Evolutionary conservation across 1,140 invertebrate genomes (phyloP).

Genomic region (Ips nitidus): DNA sequence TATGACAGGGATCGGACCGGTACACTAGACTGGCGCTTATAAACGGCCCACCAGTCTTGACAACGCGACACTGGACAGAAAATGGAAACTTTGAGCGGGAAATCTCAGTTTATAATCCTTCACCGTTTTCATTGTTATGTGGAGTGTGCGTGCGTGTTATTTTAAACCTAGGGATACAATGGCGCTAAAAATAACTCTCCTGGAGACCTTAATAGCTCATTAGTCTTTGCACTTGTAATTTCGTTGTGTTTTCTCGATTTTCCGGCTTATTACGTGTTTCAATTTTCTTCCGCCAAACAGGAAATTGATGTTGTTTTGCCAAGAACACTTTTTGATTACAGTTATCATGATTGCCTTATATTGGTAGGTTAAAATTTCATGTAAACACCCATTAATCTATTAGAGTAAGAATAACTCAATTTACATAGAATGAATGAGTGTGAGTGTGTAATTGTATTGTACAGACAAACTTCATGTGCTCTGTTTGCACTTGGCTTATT

Average conservation of each 20-base stretch:
- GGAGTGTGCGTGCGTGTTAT: slow-evolving; percentile 25
- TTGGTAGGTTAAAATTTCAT: no score
- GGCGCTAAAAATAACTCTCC: slow-evolving; percentile 24
- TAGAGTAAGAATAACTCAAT: no score
- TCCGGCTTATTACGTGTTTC: slow-evolving; percentile 5
- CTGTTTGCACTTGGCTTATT: no score
- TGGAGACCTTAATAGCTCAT: slow-evolving; percentile 21
- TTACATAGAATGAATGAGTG: no score
- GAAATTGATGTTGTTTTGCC: background rate
- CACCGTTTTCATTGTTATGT: slow-evolving; percentile 14
- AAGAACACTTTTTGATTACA: background rate
- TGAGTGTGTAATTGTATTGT: no score
- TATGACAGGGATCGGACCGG: background rate
- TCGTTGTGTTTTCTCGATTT: slow-evolving; percentile 7
- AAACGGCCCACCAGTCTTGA: background rate
- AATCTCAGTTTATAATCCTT: slow-evolving; percentile 26
- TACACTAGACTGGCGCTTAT: background rate
- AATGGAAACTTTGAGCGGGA: slow-evolving; percentile 26
- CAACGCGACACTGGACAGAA: slow-evolving; percentile 15
- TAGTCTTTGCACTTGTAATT: slow-evolving; percentile 11
- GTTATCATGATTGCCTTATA: no score
- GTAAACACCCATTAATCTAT: no score
- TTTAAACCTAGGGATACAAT: slow-evolving; percentile 27
- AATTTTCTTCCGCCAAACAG: background rate
- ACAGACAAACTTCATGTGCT: no score